phyloP scores from a whole-genome alignment of 2,113 vertebrate genomes.

The Butorides virescens region DNA sequence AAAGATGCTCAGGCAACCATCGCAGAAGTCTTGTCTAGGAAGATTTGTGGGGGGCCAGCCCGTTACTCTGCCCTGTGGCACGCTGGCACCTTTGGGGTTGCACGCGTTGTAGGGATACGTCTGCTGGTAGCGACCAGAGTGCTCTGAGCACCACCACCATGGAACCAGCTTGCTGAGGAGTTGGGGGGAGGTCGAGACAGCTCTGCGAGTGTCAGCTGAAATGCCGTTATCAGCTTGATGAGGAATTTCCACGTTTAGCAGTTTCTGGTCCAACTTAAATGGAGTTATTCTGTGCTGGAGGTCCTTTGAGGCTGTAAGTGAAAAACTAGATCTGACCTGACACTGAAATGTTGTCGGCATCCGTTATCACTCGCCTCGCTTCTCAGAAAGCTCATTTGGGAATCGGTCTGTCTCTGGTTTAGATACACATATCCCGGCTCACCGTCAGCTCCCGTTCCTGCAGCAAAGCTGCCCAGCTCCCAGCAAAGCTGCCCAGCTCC shows the following conservation, averaged over 20 bases:
- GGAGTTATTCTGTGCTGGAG: neutral
- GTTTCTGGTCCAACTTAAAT: neutral
- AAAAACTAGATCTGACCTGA: neutral
- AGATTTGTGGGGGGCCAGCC: neutral
- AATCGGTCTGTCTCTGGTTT: neutral
- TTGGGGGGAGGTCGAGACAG: neutral
- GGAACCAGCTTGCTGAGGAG: neutral
- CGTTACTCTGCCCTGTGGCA: neutral
- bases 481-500: neutral
- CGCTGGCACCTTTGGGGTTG: neutral
- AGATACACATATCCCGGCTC: neutral
- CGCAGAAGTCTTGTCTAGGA: neutral
- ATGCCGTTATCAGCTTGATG: neutral
- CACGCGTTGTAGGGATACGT: accelerated
- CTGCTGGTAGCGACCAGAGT: neutral
- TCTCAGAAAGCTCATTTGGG: neutral
- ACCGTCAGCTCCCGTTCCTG: accelerated
- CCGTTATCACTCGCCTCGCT: accelerated
- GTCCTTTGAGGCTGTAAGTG: neutral
- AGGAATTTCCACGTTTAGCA: neutral
- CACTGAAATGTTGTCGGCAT: neutral
- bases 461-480: neutral
- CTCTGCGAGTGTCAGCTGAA: neutral
- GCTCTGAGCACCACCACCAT: neutral
- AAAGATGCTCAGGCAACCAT: neutral